Evolutionary conservation across 2,797 vertebrate genomes (phyloP).

Genomic region (Salarias fasciatus): DNA sequence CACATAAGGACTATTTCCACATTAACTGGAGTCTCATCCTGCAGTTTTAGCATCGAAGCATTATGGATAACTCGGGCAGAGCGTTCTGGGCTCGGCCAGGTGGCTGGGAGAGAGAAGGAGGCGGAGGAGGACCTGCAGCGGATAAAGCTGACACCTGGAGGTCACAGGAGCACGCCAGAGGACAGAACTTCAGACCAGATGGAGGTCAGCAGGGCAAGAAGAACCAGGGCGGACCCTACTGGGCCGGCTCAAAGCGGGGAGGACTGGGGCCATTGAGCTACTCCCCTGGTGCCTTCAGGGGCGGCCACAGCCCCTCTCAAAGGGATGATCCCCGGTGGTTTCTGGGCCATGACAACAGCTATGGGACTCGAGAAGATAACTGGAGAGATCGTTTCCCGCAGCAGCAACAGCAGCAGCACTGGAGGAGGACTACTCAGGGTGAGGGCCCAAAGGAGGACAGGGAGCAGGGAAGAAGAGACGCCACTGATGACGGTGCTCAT

Average conservation of each 20-base stretch:
- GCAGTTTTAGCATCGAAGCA: conserved; percentile 73
- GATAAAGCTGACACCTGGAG: conserved; percentile 82
- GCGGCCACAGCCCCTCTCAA: conserved; percentile 80
- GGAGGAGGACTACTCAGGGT: conserved; percentile 80
- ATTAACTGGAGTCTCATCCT: conserved; percentile 19
- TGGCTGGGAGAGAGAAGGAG: conserved; percentile 74
- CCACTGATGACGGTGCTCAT: conserved; percentile 32
- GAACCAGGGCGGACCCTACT: conserved; percentile 69
- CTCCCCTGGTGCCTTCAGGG: conserved; percentile 81
- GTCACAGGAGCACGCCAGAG: conserved; percentile 77
- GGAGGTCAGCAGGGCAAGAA: conserved; percentile 80
- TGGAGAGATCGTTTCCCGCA: conserved; percentile 81
- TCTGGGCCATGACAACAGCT: conserved; percentile 74
- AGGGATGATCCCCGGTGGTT: conserved; percentile 83
- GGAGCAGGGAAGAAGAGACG: conserved; percentile 67
- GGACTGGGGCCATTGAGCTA: conserved; percentile 71
- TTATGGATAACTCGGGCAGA: conserved; percentile 88
- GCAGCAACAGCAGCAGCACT: conserved; percentile 43
- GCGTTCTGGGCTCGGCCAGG: conserved; percentile 79
- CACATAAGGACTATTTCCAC: neutral
- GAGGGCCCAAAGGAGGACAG: conserved; percentile 64
- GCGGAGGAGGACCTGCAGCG: conserved; percentile 48
- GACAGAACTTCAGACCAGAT: conserved; percentile 81
- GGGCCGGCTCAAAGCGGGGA: conserved; percentile 83
- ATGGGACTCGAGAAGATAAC: conserved; percentile 73